Conservation (phyloP, 1,140 invertebrate species). For the Branchinecta lynchi region DNA sequence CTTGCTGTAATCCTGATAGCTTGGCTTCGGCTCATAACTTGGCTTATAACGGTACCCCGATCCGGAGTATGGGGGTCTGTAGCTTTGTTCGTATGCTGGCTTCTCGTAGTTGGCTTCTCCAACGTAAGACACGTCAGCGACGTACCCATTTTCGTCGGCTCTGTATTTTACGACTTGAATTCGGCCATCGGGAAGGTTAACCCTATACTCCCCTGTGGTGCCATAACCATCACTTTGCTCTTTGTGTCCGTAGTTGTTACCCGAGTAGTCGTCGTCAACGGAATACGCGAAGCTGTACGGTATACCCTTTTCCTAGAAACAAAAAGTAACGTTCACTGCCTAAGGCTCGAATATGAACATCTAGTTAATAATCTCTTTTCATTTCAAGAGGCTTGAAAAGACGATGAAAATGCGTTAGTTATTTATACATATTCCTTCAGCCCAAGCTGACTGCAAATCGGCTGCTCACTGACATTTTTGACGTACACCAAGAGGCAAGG, state of each 20-base stretch:
- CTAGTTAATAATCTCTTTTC: no score
- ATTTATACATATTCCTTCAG: no score
- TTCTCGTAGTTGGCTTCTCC: conserved; percentile 38
- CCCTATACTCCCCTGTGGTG: conserved; percentile 51
- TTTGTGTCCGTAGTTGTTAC: conserved; percentile 54
- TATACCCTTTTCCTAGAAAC: background rate
- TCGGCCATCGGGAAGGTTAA: conserved; percentile 55
- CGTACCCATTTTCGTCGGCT: conserved; percentile 60
- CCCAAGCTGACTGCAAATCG: no score
- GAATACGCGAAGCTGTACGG: conserved; percentile 54
- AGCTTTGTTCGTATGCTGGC: background rate
- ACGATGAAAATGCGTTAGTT: no score
- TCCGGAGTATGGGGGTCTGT: background rate
- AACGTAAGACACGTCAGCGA: conserved; percentile 57
- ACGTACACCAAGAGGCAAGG: no score
- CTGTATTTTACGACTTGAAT: conserved; percentile 58
- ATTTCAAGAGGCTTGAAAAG: no score
- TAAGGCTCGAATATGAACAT: no score
- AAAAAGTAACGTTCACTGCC: background rate
- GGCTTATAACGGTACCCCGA: no score
- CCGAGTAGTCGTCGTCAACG: conserved; percentile 46
- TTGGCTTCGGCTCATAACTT: no score
- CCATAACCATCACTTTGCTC: conserved; percentile 44
- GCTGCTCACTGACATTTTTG: no score
- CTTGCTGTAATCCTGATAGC: no score